Conservation (phyloP, 2,797 vertebrate species). For the Enteromius radiatus region DNA sequence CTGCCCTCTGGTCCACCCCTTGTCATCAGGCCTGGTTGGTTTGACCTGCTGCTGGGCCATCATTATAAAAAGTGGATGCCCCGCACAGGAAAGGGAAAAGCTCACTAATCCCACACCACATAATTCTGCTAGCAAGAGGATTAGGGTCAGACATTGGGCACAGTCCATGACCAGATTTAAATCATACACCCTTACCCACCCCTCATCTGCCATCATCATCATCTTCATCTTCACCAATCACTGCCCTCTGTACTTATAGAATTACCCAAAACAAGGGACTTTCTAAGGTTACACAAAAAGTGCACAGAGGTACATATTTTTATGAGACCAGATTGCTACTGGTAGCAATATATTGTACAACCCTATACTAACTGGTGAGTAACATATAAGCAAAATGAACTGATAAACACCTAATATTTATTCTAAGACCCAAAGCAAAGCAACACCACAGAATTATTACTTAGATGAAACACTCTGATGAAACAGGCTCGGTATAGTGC, state of each 20-base stretch:
- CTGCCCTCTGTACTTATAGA: not conserved
- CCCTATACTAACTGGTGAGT: not conserved
- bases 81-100: slow-evolving; percentile 60
- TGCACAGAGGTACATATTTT: too few species aligned
- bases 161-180: slow-evolving; percentile 78
- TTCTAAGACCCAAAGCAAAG: not conserved
- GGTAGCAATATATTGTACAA: not conserved
- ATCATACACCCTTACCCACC: slow-evolving; percentile 43
- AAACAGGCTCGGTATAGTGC: slow-evolving; percentile 1
- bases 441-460: not conserved
- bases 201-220: slow-evolving; percentile 23
- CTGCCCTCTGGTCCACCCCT: not conserved
- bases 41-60: slow-evolving; percentile 52
- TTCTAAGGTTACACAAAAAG: not conserved
- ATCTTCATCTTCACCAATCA: not conserved
- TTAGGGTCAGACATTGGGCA: slow-evolving; percentile 73
- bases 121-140: slow-evolving; percentile 80
- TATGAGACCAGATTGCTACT: too few species aligned
- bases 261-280: not conserved
- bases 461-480: slow-evolving; percentile 17
- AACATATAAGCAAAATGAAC: not conserved
- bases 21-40: slow-evolving; percentile 37
- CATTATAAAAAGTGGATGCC: slow-evolving; percentile 63
- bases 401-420: not conserved
- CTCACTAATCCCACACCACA: slow-evolving; percentile 78